Evolutionary conservation across 1,140 invertebrate genomes (phyloP).

Genomic region (Drosophila setifemur): DNA sequence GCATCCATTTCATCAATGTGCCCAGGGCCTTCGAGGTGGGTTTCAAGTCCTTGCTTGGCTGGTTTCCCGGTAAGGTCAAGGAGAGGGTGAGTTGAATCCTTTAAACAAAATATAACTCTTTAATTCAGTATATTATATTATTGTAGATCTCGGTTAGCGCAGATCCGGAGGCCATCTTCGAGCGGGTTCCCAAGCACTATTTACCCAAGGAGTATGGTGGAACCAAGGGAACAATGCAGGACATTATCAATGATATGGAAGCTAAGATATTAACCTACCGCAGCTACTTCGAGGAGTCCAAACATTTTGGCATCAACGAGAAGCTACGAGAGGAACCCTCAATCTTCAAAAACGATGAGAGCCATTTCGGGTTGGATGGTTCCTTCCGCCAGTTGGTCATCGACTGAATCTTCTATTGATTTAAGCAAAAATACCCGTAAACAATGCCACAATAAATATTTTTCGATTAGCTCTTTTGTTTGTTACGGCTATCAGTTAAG

Average conservation of each 20-base stretch:
- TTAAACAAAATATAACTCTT: background rate
- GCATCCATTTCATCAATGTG: constrained; percentile 84
- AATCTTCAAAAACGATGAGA: constrained; percentile 33
- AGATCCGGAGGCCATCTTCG: constrained; percentile 78
- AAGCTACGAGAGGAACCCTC: constrained; percentile 82
- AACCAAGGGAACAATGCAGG: constrained; percentile 82
- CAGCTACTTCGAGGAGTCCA: constrained; percentile 83
- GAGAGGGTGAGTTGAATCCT: constrained; percentile 39
- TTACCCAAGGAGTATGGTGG: constrained; percentile 85
- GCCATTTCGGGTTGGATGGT: constrained; percentile 84
- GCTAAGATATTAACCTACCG: constrained; percentile 82
- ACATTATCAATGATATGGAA: constrained; percentile 84
- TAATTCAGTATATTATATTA: background rate
- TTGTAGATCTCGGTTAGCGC: constrained; percentile 66
- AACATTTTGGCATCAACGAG: constrained; percentile 84
- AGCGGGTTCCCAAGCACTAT: constrained; percentile 82
- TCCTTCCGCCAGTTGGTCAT: constrained; percentile 83
- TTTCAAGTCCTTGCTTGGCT: constrained; percentile 82
- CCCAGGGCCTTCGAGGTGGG: constrained; percentile 83
- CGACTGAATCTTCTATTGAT: constrained; percentile 47
- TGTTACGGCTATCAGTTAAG: constrained; percentile 23
- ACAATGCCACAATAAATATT: constrained; percentile 40
- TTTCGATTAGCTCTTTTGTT: constrained; percentile 10
- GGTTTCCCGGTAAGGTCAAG: constrained; percentile 77
- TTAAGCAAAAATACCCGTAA: background rate